Percentiles rank a stretch among this genome's conserved stretches.
Evolutionary conservation across 1,140 invertebrate genomes (phyloP).

Genomic region (Teleopsis dalmanni): DNA sequence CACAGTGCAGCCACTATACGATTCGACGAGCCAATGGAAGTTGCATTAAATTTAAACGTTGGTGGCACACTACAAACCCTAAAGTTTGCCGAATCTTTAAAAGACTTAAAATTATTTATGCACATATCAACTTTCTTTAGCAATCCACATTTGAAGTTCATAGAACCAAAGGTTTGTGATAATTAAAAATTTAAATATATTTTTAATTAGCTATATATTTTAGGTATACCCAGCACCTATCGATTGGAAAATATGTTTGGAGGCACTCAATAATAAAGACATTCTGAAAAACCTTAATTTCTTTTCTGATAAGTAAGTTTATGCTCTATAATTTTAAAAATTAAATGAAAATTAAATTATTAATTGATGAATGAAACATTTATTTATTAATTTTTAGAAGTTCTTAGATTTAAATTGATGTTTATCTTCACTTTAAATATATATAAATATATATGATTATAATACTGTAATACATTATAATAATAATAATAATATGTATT

Average conservation of each 20-base stretch:
- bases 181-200: not conserved
- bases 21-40: slow-evolving; percentile 65
- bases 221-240: slow-evolving; percentile 28
- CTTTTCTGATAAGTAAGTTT: slow-evolving; percentile 35
- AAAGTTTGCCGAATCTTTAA: slow-evolving; percentile 57
- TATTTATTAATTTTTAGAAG: too few species aligned
- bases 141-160: slow-evolving; percentile 61
- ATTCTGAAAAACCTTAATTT: slow-evolving; percentile 21
- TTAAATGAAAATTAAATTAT: too few species aligned
- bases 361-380: too few species aligned
- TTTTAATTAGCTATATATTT: slow-evolving; percentile 55
- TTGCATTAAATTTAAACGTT: slow-evolving; percentile 57
- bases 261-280: slow-evolving; percentile 22
- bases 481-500: too few species aligned
- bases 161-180: slow-evolving; percentile 54
- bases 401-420: too few species aligned
- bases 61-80: slow-evolving; percentile 58
- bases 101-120: slow-evolving; percentile 61
- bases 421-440: too few species aligned
- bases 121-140: slow-evolving; percentile 67
- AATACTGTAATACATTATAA: too few species aligned
- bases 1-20: slow-evolving; percentile 86
- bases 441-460: too few species aligned
- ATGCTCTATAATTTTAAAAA: too few species aligned
- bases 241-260: slow-evolving; percentile 31